Conservation (phyloP, 2,888 invertebrate species). For the Latrodectus hesperus region DNA sequence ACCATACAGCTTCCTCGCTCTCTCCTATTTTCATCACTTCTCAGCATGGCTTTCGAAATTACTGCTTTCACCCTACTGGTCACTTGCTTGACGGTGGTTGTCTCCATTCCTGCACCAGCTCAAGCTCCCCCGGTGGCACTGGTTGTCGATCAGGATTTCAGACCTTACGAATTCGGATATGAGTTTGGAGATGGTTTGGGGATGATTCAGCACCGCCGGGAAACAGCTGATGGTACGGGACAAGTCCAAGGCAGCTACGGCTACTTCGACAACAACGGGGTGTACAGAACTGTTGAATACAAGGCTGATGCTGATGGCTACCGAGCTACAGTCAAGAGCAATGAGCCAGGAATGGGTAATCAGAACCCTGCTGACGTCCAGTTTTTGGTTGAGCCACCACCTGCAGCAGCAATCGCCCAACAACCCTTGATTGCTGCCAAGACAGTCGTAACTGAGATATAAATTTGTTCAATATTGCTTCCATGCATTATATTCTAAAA, state of each 20-base stretch:
- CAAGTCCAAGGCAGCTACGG: conserved; percentile 50
- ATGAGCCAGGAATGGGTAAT: conserved; percentile 42
- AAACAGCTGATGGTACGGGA: conserved; percentile 34
- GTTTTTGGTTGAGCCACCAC: conserved; percentile 43
- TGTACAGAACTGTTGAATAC: conserved; percentile 42
- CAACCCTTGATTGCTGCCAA: not conserved
- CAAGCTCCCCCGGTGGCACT: not conserved
- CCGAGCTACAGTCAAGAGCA: conserved; percentile 28
- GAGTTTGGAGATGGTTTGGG: conserved; percentile 49
- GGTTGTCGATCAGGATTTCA: not conserved
- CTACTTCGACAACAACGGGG: conserved; percentile 20
- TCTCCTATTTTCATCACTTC: not conserved
- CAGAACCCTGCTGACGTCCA: conserved; percentile 28
- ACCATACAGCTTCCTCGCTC: no score
- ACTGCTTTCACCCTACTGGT: not conserved
- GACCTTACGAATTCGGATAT: conserved; percentile 43
- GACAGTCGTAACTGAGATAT: not conserved
- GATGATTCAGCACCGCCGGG: conserved; percentile 30
- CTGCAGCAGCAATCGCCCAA: conserved; percentile 15
- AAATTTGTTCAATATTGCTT: no score
- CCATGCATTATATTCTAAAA: no score
- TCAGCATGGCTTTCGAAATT: not conserved
- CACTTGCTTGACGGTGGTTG: not conserved
- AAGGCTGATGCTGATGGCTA: conserved; percentile 41
- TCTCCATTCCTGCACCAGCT: not conserved